Conservation (phyloP, 2,888 invertebrate genomes). For the Dexiosoma caninum region DNA sequence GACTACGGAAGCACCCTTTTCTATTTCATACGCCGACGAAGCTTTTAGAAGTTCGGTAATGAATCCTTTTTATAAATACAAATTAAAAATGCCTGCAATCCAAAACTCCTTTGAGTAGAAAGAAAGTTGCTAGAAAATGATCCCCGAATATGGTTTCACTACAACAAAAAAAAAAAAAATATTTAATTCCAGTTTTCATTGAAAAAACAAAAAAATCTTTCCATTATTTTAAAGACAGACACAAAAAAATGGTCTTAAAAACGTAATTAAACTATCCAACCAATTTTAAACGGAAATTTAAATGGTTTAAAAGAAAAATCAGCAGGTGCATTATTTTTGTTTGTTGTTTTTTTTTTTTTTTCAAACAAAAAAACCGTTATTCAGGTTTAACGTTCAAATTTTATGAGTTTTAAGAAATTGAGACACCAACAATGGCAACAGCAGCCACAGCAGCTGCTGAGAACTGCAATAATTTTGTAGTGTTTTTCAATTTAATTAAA, state of each 20-base stretch:
- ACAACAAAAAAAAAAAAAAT: not conserved
- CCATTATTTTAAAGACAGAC: not conserved
- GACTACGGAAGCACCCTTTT: no score
- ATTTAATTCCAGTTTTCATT: not conserved
- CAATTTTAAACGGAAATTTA: not conserved
- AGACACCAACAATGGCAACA: not conserved
- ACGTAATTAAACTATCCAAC: not conserved
- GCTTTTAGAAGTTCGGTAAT: no score
- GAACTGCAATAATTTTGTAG: not conserved
- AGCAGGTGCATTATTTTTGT: conserved; percentile 38
- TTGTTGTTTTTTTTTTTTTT: no score
- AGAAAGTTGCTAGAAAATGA: not conserved
- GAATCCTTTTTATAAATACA: no score
- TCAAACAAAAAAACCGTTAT: conserved; percentile 9
- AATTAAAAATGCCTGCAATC: no score
- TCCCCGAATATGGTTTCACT: not conserved
- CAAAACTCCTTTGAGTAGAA: no score
- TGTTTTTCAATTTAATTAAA: not conserved
- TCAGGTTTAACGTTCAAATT: conserved; percentile 15
- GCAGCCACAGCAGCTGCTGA: not conserved
- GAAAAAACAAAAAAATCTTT: not conserved
- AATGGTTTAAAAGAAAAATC: not conserved
- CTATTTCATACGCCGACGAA: no score
- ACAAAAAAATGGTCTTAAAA: not conserved
- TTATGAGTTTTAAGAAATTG: conserved; percentile 39